Evolutionary conservation across 1,140 invertebrate genomes (phyloP).

Genomic region (Drusus annulatus): DNA sequence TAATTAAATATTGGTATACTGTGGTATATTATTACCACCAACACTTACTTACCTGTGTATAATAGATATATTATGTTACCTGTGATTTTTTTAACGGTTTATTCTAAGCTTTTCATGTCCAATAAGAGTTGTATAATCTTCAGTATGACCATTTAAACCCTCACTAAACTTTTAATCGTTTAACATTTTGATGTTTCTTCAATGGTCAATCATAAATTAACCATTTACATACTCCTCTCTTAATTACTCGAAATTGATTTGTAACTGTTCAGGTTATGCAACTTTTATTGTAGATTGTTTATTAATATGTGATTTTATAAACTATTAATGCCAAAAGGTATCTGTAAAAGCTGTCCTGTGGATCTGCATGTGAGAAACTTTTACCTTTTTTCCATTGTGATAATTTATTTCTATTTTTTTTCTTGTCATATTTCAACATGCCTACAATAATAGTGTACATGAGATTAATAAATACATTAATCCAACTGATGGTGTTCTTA

Average conservation of each 20-base stretch:
- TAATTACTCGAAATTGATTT: no score
- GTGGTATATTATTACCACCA: no score
- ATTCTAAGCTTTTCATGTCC: no score
- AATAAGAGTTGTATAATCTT: no score
- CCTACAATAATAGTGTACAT: constrained; percentile 19
- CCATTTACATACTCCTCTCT: no score
- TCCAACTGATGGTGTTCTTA: background rate
- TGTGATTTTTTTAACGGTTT: constrained; percentile 4
- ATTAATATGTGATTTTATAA: constrained; percentile 22
- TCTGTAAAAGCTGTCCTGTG: background rate
- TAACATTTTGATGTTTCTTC: no score
- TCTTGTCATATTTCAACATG: background rate
- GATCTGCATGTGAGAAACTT: constrained; percentile 8
- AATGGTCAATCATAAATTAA: no score
- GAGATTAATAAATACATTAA: constrained; percentile 31
- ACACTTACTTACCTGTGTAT: no score
- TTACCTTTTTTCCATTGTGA: constrained; percentile 22
- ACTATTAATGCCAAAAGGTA: constrained; percentile 27
- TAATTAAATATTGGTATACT: no score
- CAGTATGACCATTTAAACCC: no score
- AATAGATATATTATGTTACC: constrained; percentile 25
- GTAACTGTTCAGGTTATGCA: background rate
- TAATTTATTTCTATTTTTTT: constrained; percentile 41
- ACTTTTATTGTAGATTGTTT: constrained; percentile 6
- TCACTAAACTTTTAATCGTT: no score